Percentiles rank a stretch among this genome's conserved stretches.
Evolutionary conservation across 2,888 invertebrate species (phyloP).

Genomic region (Phorcus lineatus): DNA sequence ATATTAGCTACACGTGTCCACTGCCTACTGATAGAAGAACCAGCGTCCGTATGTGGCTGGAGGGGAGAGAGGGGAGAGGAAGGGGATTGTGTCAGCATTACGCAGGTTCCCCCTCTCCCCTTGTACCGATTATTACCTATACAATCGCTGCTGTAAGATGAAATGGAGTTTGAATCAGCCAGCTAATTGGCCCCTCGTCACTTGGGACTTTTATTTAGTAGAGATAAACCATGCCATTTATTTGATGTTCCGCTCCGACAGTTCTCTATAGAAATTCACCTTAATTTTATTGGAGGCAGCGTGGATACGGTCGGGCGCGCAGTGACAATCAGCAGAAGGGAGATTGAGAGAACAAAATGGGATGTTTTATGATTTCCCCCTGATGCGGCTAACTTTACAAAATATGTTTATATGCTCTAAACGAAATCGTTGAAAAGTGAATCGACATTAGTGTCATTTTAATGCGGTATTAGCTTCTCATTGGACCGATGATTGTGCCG

Average conservation of each 20-base stretch:
- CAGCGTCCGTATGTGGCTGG: no score
- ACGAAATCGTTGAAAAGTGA: not conserved
- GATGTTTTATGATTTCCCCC: not conserved
- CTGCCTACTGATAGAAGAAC: no score
- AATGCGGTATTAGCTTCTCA: not conserved
- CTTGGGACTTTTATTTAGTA: not conserved
- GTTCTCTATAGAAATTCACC: conserved; percentile 1
- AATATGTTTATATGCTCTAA: not conserved
- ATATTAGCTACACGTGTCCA: no score
- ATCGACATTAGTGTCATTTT: conserved; percentile 15
- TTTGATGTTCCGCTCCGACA: not conserved
- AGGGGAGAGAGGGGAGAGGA: no score
- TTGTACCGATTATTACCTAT: not conserved
- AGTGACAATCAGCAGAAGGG: not conserved
- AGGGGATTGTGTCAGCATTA: no score
- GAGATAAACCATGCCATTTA: conserved; percentile 2
- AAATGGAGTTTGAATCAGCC: conserved; percentile 1
- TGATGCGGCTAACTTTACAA: conserved; percentile 3
- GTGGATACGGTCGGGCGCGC: not conserved
- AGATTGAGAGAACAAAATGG: not conserved
- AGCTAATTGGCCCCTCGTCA: conserved; percentile 9
- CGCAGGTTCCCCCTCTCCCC: not conserved
- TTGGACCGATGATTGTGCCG: no score
- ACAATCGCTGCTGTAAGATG: not conserved
- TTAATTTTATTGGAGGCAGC: conserved; percentile 3